Conservation (phyloP, 2,797 vertebrate genomes). For the Sardinella longiceps region DNA sequence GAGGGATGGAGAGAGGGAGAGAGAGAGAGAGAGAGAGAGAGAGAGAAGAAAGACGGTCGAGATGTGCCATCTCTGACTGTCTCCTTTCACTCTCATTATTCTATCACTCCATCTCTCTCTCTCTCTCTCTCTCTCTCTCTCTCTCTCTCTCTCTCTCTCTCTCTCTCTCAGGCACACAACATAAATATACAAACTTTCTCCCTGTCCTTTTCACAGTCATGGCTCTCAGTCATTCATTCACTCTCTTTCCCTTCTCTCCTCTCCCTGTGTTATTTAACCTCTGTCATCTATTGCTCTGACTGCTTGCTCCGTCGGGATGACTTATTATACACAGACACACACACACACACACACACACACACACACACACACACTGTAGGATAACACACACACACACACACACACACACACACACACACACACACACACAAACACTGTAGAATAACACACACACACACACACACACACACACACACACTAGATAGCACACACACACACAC, state of each 20-base stretch:
- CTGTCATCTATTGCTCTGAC: too few species aligned
- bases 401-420: too few species aligned
- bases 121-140: neutral
- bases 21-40: slow-evolving; percentile 46
- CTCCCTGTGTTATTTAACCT: neutral
- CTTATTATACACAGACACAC: too few species aligned
- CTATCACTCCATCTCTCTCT: neutral
- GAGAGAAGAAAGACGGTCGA: neutral
- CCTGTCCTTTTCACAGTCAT: neutral
- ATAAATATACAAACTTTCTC: neutral
- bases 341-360: too few species aligned
- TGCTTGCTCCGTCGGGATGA: too few species aligned
- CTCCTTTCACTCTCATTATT: neutral
- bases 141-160: too few species aligned
- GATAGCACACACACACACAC: neutral
- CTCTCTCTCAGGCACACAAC: neutral
- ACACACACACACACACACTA: too few species aligned
- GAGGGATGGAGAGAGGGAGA: slow-evolving; percentile 60
- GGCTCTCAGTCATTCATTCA: too few species aligned
- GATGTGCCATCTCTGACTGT: neutral
- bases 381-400: too few species aligned
- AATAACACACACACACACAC: too few species aligned
- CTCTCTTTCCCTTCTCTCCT: slow-evolving; percentile 14
- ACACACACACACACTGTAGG: too few species aligned
- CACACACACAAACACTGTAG: too few species aligned